phyloP scores from a whole-genome alignment of 2,113 vertebrate species.

The Mellivora capensis region DNA sequence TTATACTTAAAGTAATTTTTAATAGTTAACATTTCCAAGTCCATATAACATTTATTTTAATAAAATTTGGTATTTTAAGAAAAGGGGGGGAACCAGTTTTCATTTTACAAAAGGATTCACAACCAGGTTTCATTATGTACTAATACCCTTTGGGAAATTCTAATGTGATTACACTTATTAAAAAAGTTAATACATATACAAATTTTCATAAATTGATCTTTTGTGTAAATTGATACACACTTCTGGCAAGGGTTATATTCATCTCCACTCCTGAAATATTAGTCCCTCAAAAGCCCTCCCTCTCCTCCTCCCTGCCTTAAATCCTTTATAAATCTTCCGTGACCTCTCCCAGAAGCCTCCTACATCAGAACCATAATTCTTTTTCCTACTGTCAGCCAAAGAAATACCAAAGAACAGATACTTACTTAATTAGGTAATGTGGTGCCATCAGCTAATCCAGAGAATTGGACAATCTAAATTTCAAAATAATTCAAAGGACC shows the following conservation, averaged over 20 bases:
- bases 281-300: conserved; percentile 8
- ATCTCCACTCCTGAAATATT: conserved; percentile 39
- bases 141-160: background rate
- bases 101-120: conserved; percentile 24
- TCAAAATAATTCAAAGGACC: background rate
- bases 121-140: conserved; percentile 8
- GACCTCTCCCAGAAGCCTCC: background rate
- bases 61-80: conserved; percentile 40
- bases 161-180: conserved; percentile 40
- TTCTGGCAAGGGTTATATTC: conserved; percentile 4
- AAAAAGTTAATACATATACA: conserved; percentile 42
- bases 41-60: conserved; percentile 59
- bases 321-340: conserved; percentile 15
- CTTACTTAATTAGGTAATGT: conserved; percentile 16
- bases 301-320: background rate
- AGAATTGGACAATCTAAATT: background rate
- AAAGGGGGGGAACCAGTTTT: background rate
- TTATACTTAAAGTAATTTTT: conserved; percentile 52
- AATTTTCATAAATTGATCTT: conserved; percentile 37
- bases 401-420: background rate
- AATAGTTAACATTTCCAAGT: conserved; percentile 57
- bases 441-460: background rate
- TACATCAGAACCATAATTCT: conserved; percentile 10
- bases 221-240: conserved; percentile 41
- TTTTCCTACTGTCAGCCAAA: conserved; percentile 10